Base-by-base conservation (phyloP, 2,888 invertebrate species). In the Polymixis flavicincta region DNA sequence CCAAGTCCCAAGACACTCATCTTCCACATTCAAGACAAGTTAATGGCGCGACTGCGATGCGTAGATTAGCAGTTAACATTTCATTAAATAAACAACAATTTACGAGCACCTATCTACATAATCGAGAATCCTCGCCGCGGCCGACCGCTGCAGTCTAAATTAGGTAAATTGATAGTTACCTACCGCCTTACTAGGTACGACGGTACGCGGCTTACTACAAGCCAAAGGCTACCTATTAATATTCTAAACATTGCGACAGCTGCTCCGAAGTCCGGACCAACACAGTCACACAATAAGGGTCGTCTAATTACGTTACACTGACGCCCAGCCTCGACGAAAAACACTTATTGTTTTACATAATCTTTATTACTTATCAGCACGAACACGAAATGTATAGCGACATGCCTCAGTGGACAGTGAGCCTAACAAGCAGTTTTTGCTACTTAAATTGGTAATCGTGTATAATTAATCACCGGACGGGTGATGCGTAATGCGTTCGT, bases 321-420 rank as follows among this genome's bases (percentile, higher is more conserved):
- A 76, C 68, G 83, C 76, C 69, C 73, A 52, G 70, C 77, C 60
- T 68, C 76, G 66, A 78, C 74, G 83, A 85, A 87, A 86, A 86
- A 87, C 87, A 82, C 77, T 87, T 86, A 85, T 74, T 85, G 82
- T 83, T 80, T 78, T 80, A 85, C 80, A 87, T 87, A 85, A 87
- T 87, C 87, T 84, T 85, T 85, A 87, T 86, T 87, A 71, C 78
- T 82, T 80, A 87, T 87, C 87, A 79, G 73, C 87, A 87, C 86
- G 87, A 87, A 80, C 84, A 80, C 77, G 84, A 86, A 84, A 83
- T 80, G 78, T 82, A 84, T 80, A 80, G 75, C 69, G 87, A 82
- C 74, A 85, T 83, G 82, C 86, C 75, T 82, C 83, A 85, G 80
- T 85, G 80, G 79, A 66, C 78, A 75, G 68, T 60, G 61, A 75